Evolutionary conservation across 2,888 invertebrate species (phyloP).

Genomic region (Nematopogon swammerdamellus): DNA sequence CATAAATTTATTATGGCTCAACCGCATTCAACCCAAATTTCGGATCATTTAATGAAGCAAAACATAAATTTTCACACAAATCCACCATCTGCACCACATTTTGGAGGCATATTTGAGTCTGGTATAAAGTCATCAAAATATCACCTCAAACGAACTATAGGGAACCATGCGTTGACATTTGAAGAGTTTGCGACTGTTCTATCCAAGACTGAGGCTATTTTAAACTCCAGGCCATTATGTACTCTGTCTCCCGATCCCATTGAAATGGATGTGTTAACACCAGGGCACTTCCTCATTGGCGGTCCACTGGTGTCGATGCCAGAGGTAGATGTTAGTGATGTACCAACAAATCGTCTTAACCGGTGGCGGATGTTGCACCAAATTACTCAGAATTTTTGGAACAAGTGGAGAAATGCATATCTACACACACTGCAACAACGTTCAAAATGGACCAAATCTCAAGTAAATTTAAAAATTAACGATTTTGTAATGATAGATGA

Average conservation of each 20-base stretch:
- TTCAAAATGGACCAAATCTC: slow-evolving; percentile 3
- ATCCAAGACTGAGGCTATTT: slow-evolving; percentile 13
- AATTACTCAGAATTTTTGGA: slow-evolving; percentile 6
- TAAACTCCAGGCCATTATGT: slow-evolving; percentile 15
- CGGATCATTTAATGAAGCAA: slow-evolving; percentile 7
- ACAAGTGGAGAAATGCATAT: slow-evolving; percentile 5
- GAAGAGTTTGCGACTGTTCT: slow-evolving; percentile 14
- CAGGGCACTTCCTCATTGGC: slow-evolving; percentile 1
- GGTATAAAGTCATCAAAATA: slow-evolving; percentile 16
- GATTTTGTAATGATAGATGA: no score
- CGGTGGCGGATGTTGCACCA: slow-evolving; percentile 6
- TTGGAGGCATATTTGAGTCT: slow-evolving; percentile 18
- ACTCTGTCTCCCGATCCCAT: slow-evolving; percentile 4
- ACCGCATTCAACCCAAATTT: not conserved
- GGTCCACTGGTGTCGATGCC: not conserved
- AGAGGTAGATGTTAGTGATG: slow-evolving; percentile 3
- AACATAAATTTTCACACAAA: slow-evolving; percentile 17
- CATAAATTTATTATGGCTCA: not conserved
- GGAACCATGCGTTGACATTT: slow-evolving; percentile 10
- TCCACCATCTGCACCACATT: slow-evolving; percentile 15
- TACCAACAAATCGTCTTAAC: slow-evolving; percentile 1
- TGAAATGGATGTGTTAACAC: not conserved
- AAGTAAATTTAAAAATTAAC: no score
- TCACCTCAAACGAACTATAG: slow-evolving; percentile 14
- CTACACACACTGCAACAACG: no score